phyloP scores from a whole-genome alignment of 2,797 vertebrate species.

The Cyclopterus lumpus region DNA sequence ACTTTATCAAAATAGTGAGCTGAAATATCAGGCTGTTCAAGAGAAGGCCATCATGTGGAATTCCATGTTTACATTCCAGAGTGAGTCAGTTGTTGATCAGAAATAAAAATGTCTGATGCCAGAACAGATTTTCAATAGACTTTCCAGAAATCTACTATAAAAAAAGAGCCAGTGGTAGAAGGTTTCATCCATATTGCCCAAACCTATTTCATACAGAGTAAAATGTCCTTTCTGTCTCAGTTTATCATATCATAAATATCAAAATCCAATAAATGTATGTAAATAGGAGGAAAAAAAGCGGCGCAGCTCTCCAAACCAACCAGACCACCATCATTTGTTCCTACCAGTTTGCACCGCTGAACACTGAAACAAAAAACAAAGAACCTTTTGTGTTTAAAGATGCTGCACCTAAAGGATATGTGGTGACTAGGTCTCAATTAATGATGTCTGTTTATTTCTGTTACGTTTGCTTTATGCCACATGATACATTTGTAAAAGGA shows the following conservation, averaged over 20 bases:
- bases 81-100: neutral
- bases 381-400: neutral
- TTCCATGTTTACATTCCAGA: conserved; percentile 24
- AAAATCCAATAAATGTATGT: too few relatives aligned
- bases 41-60: conserved; percentile 17
- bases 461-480: neutral
- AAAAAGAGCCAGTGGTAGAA: neutral
- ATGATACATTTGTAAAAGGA: neutral
- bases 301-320: too few relatives aligned
- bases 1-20: conserved; percentile 9
- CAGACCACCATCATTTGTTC: too few relatives aligned
- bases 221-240: conserved; percentile 2
- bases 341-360: neutral
- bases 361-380: neutral
- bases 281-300: too few relatives aligned
- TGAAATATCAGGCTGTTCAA: conserved; percentile 15
- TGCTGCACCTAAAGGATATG: neutral
- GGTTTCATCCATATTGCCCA: neutral
- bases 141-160: neutral
- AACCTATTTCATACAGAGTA: neutral
- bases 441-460: neutral
- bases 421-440: neutral
- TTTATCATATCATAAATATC: too few relatives aligned
- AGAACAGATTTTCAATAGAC: neutral
- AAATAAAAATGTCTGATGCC: neutral